Base-by-base conservation (phyloP, 1,140 invertebrate genomes). In the Formica exsecta region DNA sequence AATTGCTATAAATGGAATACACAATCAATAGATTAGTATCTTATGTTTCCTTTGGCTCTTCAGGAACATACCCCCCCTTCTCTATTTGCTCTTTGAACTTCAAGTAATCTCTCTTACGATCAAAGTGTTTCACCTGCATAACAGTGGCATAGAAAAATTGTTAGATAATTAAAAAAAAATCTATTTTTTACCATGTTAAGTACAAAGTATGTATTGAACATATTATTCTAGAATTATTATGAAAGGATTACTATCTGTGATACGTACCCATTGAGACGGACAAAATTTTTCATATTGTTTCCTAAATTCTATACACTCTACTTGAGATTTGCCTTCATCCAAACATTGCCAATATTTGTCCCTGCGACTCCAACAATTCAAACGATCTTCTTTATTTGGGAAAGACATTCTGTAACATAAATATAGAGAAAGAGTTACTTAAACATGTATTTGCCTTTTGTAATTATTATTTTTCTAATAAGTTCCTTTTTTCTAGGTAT, bases 281-380 rank as follows among this genome's bases (percentile, higher is more conserved):
- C 98, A 99, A 22, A 96, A 96, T 71, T 96, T 96, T 96, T 98
- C 98, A 95, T 98, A 99, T 29, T 96, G 74, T 95, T 97, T 96
- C 81, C 98, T 96, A 87, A 98, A 94, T 92, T 97, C 95, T 86
- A 95, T 92, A 95, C 98, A 99, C 74, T 96, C 96, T 87, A 95
- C 86, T 75, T 94, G 93, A 94, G 96, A 92, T 95, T 96, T 93
- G 92, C 96, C 93, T 95, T 96, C 91, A 94, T 98, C 98, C 80
- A 99, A 95, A 95, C 98, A 99, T 89, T 97, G 96, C 98, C 98
- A 99, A 94, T 98, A 99, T 62, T 96, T 95, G 95, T 99, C 98
- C 91, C 98, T 96, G 83, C 97, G 96, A 87, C 95, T 95, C 98
- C 98, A 99, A 95, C 98, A 99, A 91, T 95, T 96, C 92, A 97